Evolutionary conservation across 2,888 invertebrate genomes (phyloP), one percentile per base, ranked within the genome.

Genomic region (Falcaria lacertinaria): DNA sequence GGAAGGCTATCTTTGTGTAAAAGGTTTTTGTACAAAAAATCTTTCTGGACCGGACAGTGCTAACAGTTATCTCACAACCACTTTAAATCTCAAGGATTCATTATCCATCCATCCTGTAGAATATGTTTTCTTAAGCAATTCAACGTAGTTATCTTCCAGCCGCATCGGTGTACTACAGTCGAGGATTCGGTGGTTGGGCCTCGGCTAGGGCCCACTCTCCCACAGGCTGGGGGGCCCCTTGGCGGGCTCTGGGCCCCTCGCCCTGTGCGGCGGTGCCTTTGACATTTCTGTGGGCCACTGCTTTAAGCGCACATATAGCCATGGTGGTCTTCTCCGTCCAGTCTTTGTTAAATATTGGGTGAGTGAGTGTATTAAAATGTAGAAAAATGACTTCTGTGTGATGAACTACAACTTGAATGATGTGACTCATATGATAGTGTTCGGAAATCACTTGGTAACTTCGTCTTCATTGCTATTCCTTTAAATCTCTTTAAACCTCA

Each of bases 101-200:
- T 0, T 4, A 19, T 19, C 19, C 3, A 4, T 19, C 19, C 4
- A n/a, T n/a, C 19, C 6, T 19, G 19, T 19, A 19, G 19, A 1
- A 1, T 25, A 25, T 25, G 19, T 19, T 19, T 4, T n/a, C 7
- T 7, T 2, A 25, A 6, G 2, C 6, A 25, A 25, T 7, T 25
- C 2, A 4, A 17, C 1, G 4, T n/a, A 15, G 15, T 15, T 17
- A 40, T 44, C 34, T 65, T 60, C 0, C 64, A 89, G 88, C 88
- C 1, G 77, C 72, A 40, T 89, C 89, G 51, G 83, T 88, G 2
- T 89, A 89, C 80, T 89, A 77, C 68, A 89, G 88, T 49, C 69
- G 89, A 5, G 89, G 89, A 0, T 88, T 88, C 43, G 88, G 89
- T 1, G 89, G 89, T 0, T 89, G 88, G 88, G 76, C 70, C 5